Evolutionary conservation across 2,113 vertebrate genomes (phyloP).

Genomic region (Lynx canadensis): DNA sequence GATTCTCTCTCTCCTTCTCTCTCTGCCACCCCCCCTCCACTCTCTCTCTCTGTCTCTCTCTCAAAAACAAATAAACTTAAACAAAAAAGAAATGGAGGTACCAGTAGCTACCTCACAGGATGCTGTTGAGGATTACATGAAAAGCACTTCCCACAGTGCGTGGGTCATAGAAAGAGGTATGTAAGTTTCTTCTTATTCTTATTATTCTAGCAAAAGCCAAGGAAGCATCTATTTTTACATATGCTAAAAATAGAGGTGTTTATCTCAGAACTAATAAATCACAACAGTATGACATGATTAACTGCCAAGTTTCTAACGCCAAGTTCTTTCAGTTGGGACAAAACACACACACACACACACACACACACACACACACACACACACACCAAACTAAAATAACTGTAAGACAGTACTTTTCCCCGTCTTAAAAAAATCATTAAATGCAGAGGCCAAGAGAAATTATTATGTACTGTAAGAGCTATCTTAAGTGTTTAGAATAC

Average conservation of each 20-base stretch:
- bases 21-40: no score
- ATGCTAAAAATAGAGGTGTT: background rate
- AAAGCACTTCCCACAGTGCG: background rate
- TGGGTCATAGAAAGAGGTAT: background rate
- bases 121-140: background rate
- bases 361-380: no score
- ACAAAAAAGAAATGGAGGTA: background rate
- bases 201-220: background rate
- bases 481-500: background rate
- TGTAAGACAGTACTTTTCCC: background rate
- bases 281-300: background rate
- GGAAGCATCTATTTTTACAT: background rate
- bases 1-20: no score
- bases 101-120: background rate
- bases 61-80: no score
- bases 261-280: conserved; percentile 38
- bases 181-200: background rate
- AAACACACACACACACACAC: background rate
- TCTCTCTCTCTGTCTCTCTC: no score
- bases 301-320: background rate
- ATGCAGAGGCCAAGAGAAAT: background rate
- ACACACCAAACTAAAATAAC: background rate
- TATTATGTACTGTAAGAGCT: background rate
- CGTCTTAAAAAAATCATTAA: background rate
- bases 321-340: background rate